Percentiles rank a stretch among this genome's conserved stretches.
phyloP scores from a whole-genome alignment of 2,888 invertebrate genomes.

The Biston stratarius region DNA sequence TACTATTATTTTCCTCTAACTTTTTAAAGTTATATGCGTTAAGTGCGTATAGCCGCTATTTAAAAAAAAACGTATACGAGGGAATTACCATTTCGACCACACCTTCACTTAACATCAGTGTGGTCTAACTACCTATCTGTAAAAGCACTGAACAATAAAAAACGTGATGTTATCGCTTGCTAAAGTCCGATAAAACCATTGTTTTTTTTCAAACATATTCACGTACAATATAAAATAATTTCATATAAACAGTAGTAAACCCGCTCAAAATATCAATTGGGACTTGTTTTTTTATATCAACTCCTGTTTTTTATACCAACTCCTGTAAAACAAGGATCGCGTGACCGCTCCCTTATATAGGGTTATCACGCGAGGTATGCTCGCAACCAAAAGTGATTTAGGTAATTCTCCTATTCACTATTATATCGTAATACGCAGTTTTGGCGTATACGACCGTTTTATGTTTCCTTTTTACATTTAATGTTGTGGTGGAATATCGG shows the following conservation, averaged over 20 bases:
- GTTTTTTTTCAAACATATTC: background rate
- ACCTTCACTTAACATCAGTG: no score
- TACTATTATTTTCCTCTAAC: no score
- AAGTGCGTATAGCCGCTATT: no score
- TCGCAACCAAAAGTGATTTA: constrained; percentile 69
- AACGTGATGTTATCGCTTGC: no score
- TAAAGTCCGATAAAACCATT: no score
- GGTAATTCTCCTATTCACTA: constrained; percentile 60
- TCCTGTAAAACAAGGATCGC: constrained; percentile 80
- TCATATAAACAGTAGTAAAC: constrained; percentile 66
- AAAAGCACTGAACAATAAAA: no score
- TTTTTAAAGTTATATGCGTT: no score
- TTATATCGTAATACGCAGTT: constrained; percentile 59
- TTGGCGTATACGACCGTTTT: constrained; percentile 46
- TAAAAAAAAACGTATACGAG: no score
- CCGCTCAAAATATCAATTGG: constrained; percentile 82
- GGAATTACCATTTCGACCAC: no score
- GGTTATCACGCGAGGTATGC: constrained; percentile 73
- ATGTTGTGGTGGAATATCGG: constrained; percentile 36
- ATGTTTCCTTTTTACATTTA: constrained; percentile 58
- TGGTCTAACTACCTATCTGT: no score
- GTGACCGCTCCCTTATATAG: constrained; percentile 76
- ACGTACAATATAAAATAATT: background rate
- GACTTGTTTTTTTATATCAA: constrained; percentile 61
- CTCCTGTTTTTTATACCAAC: constrained; percentile 61